Evolutionary conservation across 2,797 vertebrate genomes (phyloP), one percentile per base, ranked within the genome.

Genomic region (Morelia viridis): DNA sequence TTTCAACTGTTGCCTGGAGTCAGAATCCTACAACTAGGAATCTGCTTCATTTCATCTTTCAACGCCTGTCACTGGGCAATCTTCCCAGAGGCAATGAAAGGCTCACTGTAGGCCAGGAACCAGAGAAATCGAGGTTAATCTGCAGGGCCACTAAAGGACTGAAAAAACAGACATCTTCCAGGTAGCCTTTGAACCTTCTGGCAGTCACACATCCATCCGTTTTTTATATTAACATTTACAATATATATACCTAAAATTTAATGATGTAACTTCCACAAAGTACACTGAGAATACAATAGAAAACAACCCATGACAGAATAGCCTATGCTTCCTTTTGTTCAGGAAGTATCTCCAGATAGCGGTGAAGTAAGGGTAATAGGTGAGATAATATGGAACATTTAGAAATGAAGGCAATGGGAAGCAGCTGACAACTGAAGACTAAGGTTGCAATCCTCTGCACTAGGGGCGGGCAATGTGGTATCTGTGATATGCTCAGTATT

Each of bases 21-120:
- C 31, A 58, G 53, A 90, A 64, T 83, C 24, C 50, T 24, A 57
- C 24, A 86, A 22, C 17, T 28, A 92, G 24, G 89, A 90, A 92
- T 92, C 89, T 90, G 85, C 35, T 88, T 90, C 64, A 56, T 87
- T 92, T 90, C 26, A 64, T 15, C 80, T 10, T 92, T 90, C 62
- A 57, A 50, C 2, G 60, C 22, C 68, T 24, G 26, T 53, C 41
- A 58, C 58, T 83, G 85, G 92, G 92, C 84, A 92, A 19, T 60
- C 41, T 80, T 92, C 92, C 85, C 89, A 90, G 24, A 76, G 31
- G 60, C 31, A 64, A 22, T 93, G 90, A 64, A 26, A 93, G 61
- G 28, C 26, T 89, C 88, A 26, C 64, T 35, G 26, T 2, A 31
- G n/a, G 87, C 89, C 92, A 7, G 26, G 6, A 57, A 56, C 17